Evolutionary conservation across 2,113 vertebrate genomes (phyloP).

Genomic region (Poecile atricapillus): DNA sequence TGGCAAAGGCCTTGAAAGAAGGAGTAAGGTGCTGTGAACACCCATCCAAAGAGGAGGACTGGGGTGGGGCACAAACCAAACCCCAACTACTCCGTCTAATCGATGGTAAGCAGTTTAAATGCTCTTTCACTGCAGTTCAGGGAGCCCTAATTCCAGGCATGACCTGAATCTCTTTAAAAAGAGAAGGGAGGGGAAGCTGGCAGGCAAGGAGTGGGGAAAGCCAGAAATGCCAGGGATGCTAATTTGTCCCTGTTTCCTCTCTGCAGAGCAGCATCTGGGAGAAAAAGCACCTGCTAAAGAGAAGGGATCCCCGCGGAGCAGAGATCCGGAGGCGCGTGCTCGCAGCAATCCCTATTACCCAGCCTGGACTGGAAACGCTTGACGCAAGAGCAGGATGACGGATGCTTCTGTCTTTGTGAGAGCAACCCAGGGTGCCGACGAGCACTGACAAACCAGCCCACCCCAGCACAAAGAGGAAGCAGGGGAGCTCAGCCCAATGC

Average conservation of each 20-base stretch:
- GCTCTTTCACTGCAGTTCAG: background rate
- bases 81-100: background rate
- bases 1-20: background rate
- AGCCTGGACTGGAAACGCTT: background rate
- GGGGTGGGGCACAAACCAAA: background rate
- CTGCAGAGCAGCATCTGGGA: background rate
- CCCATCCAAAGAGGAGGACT: background rate
- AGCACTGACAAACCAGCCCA: background rate
- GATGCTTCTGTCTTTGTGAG: background rate
- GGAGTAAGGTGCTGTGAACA: accelerated
- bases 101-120: conserved; percentile 39
- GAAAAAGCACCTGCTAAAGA: background rate
- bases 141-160: conserved; percentile 52
- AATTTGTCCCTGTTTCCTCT: background rate
- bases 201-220: background rate
- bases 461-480: accelerated
- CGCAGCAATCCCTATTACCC: background rate
- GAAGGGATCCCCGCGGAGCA: background rate
- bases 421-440: background rate
- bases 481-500: background rate
- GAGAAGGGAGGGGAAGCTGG: background rate
- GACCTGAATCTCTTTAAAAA: conserved; percentile 47
- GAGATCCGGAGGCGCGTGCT: background rate
- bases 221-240: background rate
- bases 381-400: background rate